Conservation (phyloP, 2,888 invertebrate genomes). For the Zele albiditarsus region DNA sequence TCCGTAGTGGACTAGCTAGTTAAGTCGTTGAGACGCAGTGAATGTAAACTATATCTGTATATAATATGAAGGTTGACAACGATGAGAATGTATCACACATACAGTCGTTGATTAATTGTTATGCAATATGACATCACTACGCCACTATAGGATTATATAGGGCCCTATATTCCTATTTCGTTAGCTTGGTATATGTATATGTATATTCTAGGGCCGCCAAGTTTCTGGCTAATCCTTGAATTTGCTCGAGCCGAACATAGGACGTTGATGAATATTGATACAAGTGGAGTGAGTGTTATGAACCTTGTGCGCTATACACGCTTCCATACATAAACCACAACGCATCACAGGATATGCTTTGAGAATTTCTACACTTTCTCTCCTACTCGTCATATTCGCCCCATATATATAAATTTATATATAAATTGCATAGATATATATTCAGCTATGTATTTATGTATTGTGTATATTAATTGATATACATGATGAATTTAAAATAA, state of each 20-base stretch:
- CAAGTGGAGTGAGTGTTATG: constrained; percentile 42
- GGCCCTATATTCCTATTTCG: constrained; percentile 44
- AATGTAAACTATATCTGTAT: constrained; percentile 22
- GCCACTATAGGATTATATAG: constrained; percentile 57
- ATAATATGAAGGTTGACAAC: constrained; percentile 26
- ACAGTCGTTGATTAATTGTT: constrained; percentile 70
- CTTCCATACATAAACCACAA: not conserved
- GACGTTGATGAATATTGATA: constrained; percentile 73
- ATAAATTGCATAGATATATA: not conserved
- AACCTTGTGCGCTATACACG: not conserved
- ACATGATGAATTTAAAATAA: not conserved
- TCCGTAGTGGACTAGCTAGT: constrained; percentile 52
- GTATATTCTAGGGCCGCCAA: constrained; percentile 57
- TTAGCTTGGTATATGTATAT: constrained; percentile 15
- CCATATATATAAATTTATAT: not conserved
- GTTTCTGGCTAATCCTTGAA: constrained; percentile 71
- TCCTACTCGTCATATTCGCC: constrained; percentile 16
- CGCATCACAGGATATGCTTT: constrained; percentile 15
- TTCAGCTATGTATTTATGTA: not conserved
- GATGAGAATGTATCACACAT: constrained; percentile 29
- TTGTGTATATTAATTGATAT: not conserved
- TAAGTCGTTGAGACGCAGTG: constrained; percentile 45
- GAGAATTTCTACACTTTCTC: constrained; percentile 23
- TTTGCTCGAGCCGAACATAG: constrained; percentile 71
- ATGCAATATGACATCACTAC: constrained; percentile 73